A percentile compares a stretch with the other conserved stretches of the same genome.
These are phyloP conservation scores for Eutolmus rufibarbis DNA, from an alignment of 2,888 invertebrate genomes.

Conservation along the genomic window DNA sequence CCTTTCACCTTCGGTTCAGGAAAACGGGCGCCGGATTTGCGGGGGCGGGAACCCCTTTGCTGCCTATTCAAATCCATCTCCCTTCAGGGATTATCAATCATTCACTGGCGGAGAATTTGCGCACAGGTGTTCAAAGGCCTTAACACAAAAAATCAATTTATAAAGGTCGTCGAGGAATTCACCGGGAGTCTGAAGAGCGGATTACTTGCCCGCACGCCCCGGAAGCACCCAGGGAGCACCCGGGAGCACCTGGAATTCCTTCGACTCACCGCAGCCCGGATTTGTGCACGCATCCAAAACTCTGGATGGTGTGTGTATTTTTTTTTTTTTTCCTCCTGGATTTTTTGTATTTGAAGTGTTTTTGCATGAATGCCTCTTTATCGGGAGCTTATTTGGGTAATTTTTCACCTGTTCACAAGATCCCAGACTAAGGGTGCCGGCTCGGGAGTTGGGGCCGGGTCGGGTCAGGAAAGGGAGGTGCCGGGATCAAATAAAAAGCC, in stretches of 20 bases:
- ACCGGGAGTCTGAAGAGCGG: background rate
- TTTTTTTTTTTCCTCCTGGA: background rate
- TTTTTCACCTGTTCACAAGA: background rate
- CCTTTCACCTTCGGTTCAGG: background rate
- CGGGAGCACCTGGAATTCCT: background rate
- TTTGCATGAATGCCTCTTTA: conserved; percentile 12
- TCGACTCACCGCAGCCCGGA: background rate
- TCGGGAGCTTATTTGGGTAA: background rate
- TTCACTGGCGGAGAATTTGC: conserved; percentile 14
- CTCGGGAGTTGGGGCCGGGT: background rate
- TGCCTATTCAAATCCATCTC: background rate
- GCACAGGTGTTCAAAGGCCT: conserved; percentile 13
- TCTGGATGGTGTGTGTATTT: background rate
- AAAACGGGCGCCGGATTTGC: background rate
- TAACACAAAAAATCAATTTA: conserved; percentile 23
- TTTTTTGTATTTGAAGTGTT: background rate
- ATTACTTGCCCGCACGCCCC: background rate
- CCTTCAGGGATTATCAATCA: conserved; percentile 14
- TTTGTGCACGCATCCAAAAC: background rate
- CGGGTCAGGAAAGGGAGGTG: background rate
- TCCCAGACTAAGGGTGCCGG: background rate
- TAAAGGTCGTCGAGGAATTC: conserved; percentile 1
- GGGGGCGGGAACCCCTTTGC: background rate
- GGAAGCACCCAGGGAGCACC: background rate
- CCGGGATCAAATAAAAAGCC: background rate